Percentiles rank a stretch among this genome's conserved stretches.
Evolutionary conservation across 2,888 invertebrate species (phyloP).

Genomic region (Amphipyra tragopoginis): DNA sequence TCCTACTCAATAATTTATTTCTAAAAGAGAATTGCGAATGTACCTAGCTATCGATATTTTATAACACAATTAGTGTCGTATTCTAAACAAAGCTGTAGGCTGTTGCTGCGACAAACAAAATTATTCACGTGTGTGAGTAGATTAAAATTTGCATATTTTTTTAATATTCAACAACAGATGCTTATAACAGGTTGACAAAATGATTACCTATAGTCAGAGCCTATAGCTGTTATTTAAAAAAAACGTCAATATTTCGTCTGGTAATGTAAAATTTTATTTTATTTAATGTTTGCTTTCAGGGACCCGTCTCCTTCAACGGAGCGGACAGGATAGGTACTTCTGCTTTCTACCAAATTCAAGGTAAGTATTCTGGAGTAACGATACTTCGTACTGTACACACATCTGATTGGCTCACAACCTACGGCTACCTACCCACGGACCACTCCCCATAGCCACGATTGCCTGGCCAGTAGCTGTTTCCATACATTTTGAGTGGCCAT

Average conservation of each 20-base stretch:
- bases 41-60: background rate
- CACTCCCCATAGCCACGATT: no score
- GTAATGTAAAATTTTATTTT: background rate
- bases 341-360: conserved; percentile 96
- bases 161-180: conserved; percentile 39
- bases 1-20: no score
- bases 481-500: no score
- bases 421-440: no score
- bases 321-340: conserved; percentile 96
- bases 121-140: conserved; percentile 23
- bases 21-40: no score
- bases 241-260: no score
- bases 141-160: conserved; percentile 46
- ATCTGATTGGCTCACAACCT: no score
- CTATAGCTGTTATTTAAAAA: no score
- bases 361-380: conserved; percentile 63
- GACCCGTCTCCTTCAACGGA: conserved; percentile 96
- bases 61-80: conserved; percentile 13
- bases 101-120: conserved; percentile 22
- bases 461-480: no score
- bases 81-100: conserved; percentile 2
- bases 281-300: conserved; percentile 91
- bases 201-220: no score
- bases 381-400: no score
- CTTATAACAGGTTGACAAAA: conserved; percentile 10